A percentile compares a stretch with the other conserved stretches of the same genome.
Evolutionary conservation across 2,888 invertebrate species (phyloP).

Genomic region (Drosophila subsilvestris): DNA sequence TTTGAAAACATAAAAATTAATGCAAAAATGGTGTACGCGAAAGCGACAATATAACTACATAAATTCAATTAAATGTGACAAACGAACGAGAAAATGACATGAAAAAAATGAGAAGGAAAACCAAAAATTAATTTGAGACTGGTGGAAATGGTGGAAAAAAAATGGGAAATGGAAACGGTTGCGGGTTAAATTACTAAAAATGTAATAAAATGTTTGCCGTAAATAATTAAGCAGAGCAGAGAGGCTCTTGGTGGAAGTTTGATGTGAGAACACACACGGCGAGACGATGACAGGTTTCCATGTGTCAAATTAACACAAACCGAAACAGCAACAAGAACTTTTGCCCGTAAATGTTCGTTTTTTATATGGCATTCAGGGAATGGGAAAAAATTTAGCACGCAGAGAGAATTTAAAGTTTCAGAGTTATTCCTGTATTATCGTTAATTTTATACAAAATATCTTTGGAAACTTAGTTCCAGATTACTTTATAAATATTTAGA

Average conservation of each 20-base stretch:
- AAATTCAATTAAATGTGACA: conserved; percentile 81
- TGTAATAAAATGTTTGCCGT: conserved; percentile 74
- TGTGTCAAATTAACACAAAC: conserved; percentile 62
- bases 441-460: too few relatives aligned
- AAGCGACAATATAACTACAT: conserved; percentile 74
- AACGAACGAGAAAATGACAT: conserved; percentile 44
- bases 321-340: background rate
- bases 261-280: conserved; percentile 30
- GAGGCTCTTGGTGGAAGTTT: conserved; percentile 43
- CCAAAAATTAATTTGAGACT: conserved; percentile 27
- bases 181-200: conserved; percentile 71
- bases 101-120: conserved; percentile 31
- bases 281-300: conserved; percentile 53
- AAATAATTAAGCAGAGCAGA: conserved; percentile 68
- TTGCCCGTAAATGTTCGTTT: background rate
- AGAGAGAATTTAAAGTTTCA: background rate
- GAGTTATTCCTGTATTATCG: background rate
- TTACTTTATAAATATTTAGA: too few relatives aligned
- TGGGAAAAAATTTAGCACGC: background rate
- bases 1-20: conserved; percentile 78
- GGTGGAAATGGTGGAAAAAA: background rate
- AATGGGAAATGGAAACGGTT: conserved; percentile 38
- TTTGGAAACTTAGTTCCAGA: background rate
- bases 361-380: background rate
- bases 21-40: conserved; percentile 72